phyloP scores from a whole-genome alignment of 1,140 invertebrate genomes.

The Carposina sasakii region DNA sequence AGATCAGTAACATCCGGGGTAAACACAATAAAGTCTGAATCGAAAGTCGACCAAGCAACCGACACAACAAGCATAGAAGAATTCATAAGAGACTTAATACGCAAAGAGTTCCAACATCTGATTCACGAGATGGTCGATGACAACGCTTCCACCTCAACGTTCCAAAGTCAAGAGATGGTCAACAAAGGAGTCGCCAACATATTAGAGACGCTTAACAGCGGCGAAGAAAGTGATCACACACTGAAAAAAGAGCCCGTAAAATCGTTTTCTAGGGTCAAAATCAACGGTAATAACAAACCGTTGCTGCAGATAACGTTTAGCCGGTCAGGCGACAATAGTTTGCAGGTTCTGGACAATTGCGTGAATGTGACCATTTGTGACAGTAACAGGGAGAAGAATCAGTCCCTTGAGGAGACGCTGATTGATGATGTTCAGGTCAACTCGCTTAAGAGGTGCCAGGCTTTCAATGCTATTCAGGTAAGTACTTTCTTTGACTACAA shows the following conservation, averaged over 20 bases:
- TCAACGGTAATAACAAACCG: slow-evolving; percentile 62
- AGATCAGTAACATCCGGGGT: slow-evolving; percentile 20
- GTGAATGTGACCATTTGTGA: slow-evolving; percentile 58
- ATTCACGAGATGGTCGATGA: slow-evolving; percentile 43
- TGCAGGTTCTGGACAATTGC: slow-evolving; percentile 55
- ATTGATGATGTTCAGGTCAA: slow-evolving; percentile 45
- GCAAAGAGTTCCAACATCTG: slow-evolving; percentile 52
- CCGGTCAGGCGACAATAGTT: slow-evolving; percentile 46
- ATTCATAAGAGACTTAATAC: slow-evolving; percentile 51
- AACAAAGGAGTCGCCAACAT: slow-evolving; percentile 52
- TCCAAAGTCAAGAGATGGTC: slow-evolving; percentile 36
- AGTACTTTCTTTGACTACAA: too few species aligned
- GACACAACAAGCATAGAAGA: slow-evolving; percentile 58
- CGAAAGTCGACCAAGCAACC: slow-evolving; percentile 48
- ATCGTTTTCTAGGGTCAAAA: slow-evolving; percentile 56
- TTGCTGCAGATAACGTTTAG: slow-evolving; percentile 57
- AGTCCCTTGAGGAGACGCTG: slow-evolving; percentile 39
- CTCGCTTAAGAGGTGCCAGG: slow-evolving; percentile 64
- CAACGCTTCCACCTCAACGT: slow-evolving; percentile 20
- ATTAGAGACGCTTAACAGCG: slow-evolving; percentile 39
- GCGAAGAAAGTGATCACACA: slow-evolving; percentile 23
- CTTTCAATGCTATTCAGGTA: slow-evolving; percentile 68
- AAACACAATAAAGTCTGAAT: slow-evolving; percentile 24
- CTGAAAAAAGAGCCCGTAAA: slow-evolving; percentile 33
- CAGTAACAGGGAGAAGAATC: slow-evolving; percentile 34